A percentile compares a stretch with the other conserved stretches of the same genome.
Conservation (phyloP, 2,113 vertebrate genomes). For the Oreochromis niloticus region DNA sequence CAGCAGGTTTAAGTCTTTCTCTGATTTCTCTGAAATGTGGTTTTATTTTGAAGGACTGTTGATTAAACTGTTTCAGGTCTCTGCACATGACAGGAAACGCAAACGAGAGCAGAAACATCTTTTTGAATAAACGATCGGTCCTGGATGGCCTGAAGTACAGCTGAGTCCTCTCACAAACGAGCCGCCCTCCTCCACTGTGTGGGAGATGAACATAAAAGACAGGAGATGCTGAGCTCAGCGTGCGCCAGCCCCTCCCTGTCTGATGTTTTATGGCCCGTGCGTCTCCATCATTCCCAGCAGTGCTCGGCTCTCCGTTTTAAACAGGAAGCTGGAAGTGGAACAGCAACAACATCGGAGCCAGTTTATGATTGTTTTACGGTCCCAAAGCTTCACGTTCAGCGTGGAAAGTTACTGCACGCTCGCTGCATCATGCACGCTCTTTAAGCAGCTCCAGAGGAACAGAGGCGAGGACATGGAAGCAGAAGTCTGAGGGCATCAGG, state of each 20-base stretch:
- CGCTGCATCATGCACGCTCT: neutral
- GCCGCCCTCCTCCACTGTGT: neutral
- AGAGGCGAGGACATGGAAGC: neutral
- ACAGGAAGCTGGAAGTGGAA: neutral
- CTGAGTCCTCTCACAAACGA: neutral
- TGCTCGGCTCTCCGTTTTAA: neutral
- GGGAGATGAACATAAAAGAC: neutral
- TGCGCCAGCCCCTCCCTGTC: neutral
- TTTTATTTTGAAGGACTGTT: neutral
- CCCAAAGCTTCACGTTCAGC: neutral
- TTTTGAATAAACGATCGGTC: neutral
- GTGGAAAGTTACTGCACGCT: neutral
- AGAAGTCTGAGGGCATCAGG: neutral
- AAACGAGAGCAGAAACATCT: neutral
- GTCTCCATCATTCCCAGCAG: neutral
- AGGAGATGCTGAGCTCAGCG: slow-evolving; percentile 40
- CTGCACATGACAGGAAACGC: neutral
- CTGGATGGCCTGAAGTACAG: neutral
- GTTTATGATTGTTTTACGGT: neutral
- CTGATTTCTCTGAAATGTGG: neutral
- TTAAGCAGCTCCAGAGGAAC: neutral
- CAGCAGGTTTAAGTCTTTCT: neutral
- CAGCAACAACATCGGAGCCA: neutral
- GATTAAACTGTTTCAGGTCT: neutral
- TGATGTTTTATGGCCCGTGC: neutral